Percentiles rank a stretch among this genome's conserved stretches.
These are phyloP conservation scores for Hormaphis cornu DNA, from an alignment of 1,140 invertebrate species.

Conservation along the genomic window DNA sequence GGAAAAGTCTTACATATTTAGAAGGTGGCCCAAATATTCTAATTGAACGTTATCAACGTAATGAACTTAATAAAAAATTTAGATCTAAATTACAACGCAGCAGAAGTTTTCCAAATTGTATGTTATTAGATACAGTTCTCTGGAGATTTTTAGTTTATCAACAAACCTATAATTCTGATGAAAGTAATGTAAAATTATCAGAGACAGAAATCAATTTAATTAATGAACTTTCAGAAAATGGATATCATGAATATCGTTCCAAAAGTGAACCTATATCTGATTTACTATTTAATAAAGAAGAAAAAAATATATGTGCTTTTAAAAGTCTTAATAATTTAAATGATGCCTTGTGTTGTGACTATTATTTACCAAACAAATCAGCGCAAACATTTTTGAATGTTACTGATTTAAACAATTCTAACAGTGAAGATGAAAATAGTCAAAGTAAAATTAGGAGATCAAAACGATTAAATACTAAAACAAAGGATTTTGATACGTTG, in stretches of 20 bases:
- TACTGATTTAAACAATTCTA: neutral
- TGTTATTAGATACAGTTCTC: neutral
- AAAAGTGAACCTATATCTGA: neutral
- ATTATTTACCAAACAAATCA: neutral
- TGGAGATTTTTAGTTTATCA: neutral
- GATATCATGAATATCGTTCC: neutral
- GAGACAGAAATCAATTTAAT: neutral
- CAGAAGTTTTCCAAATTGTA: slow-evolving; percentile 22
- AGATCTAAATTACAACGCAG: slow-evolving; percentile 6
- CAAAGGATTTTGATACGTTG: neutral
- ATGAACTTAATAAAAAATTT: neutral
- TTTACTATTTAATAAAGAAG: neutral
- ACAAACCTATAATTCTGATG: neutral
- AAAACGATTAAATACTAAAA: slow-evolving; percentile 19
- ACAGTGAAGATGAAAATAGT: neutral
- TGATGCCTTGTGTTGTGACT: neutral
- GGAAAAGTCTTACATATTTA: slow-evolving; percentile 24
- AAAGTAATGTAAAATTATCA: neutral
- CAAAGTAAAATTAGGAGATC: slow-evolving; percentile 3
- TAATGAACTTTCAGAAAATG: neutral
- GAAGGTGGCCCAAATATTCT: neutral
- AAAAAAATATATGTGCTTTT: neutral
- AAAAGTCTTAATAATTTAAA: slow-evolving; percentile 1
- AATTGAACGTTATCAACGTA: neutral
- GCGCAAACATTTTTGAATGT: neutral